Percentiles rank a stretch among this genome's conserved stretches.
Evolutionary conservation across 23 tunicate species (phyloP).

Genomic region (Botrylloides violaceus): DNA sequence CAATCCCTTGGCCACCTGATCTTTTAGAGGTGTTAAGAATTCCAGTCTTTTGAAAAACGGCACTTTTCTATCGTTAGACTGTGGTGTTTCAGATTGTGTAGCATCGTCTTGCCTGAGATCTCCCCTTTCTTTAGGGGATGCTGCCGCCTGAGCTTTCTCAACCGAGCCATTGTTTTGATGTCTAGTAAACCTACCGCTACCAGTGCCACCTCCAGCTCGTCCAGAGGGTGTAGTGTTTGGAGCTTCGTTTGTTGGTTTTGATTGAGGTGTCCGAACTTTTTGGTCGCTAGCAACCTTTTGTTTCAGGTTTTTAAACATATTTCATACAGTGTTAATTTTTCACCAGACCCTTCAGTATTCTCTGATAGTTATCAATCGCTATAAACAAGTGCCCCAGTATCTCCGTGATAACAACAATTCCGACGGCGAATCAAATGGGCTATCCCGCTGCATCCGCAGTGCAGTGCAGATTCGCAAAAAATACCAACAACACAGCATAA

Average conservation of each 20-base stretch:
- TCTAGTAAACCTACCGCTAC: neutral
- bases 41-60: conserved; percentile 75
- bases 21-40: conserved; percentile 81
- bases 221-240: neutral
- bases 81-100: neutral
- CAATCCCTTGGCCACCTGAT: conserved; percentile 74
- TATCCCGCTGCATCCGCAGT: too few species aligned
- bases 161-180: neutral
- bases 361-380: neutral
- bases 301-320: conserved; percentile 18
- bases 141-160: neutral
- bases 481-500: too few species aligned
- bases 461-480: too few species aligned
- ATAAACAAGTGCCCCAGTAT: neutral
- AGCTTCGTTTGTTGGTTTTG: neutral
- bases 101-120: neutral
- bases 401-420: neutral
- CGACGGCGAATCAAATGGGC: too few species aligned
- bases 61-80: conserved; percentile 7
- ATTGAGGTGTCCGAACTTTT: conserved; percentile 16
- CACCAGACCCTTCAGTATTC: too few species aligned
- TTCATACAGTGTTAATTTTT: neutral
- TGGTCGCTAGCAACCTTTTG: conserved; percentile 14
- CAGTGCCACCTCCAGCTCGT: neutral
- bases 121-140: neutral